These are phyloP conservation scores for Enteromius fasciolatus DNA, from an alignment of 2,797 vertebrate species.

Conservation along the genomic window DNA sequence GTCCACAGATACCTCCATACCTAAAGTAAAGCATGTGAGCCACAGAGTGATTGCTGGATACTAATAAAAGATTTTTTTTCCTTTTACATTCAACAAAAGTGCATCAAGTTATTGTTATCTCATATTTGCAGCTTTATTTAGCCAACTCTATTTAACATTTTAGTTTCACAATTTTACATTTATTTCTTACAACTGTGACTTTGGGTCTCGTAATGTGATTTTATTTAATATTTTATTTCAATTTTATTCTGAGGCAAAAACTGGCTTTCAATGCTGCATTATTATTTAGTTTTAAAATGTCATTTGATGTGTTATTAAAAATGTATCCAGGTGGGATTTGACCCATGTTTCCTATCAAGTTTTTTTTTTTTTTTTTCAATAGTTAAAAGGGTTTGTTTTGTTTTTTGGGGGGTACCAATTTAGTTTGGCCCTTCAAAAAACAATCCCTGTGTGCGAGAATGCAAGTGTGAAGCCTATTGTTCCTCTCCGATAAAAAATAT, in stretches of 20 bases:
- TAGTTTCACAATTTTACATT: neutral
- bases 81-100: neutral
- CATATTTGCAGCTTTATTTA: neutral
- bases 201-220: neutral
- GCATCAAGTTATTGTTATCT: neutral
- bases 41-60: slow-evolving; percentile 64
- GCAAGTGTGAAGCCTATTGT: slow-evolving; percentile 8
- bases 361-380: neutral
- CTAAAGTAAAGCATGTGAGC: slow-evolving; percentile 19
- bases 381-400: neutral
- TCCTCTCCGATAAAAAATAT: slow-evolving; percentile 17
- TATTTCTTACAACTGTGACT: neutral
- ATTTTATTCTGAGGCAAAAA: neutral
- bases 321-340: neutral
- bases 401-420: neutral
- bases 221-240: neutral
- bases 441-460: neutral
- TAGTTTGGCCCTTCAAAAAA: neutral
- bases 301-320: neutral
- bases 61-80: slow-evolving; percentile 40
- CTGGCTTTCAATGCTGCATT: neutral
- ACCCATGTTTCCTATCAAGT: neutral
- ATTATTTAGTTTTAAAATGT: neutral
- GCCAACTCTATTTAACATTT: neutral
- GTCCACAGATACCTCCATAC: slow-evolving; percentile 6